Evolutionary conservation across 2,797 vertebrate genomes (phyloP).

Genomic region (Sandelia bainsii): DNA sequence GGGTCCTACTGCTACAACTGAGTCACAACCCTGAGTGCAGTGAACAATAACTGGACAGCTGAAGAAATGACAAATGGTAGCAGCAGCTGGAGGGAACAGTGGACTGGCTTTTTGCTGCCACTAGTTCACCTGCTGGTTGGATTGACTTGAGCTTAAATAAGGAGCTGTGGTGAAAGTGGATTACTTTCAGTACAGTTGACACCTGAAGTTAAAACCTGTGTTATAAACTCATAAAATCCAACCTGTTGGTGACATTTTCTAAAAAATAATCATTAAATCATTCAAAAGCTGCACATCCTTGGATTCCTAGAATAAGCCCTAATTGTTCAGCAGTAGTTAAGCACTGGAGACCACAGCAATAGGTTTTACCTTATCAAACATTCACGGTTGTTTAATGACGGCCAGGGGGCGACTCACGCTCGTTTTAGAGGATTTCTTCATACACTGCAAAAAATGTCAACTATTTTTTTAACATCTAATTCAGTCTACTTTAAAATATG

Average conservation of each 20-base stretch:
- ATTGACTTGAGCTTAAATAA: background rate
- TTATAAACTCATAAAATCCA: background rate
- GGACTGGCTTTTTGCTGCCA: background rate
- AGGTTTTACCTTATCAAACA: background rate
- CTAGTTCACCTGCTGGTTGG: background rate
- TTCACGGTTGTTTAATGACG: background rate
- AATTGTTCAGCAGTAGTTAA: background rate
- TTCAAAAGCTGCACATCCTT: background rate
- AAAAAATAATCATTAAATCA: background rate
- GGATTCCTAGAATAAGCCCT: background rate
- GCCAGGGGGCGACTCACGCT: constrained; percentile 55
- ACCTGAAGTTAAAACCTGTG: too few species aligned
- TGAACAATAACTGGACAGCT: background rate
- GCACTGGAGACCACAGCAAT: background rate
- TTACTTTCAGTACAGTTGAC: too few species aligned
- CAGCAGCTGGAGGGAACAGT: background rate
- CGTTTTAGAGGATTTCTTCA: background rate
- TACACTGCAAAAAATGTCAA: constrained; percentile 48
- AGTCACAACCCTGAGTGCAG: background rate
- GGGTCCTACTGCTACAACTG: background rate
- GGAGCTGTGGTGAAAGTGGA: background rate
- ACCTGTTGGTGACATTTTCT: too few species aligned
- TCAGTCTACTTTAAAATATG: background rate
- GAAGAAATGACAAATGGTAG: too few species aligned
- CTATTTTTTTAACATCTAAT: constrained; percentile 19